phyloP scores from a whole-genome alignment of 2,888 invertebrate genomes.

The Cryptus viduatorius region DNA sequence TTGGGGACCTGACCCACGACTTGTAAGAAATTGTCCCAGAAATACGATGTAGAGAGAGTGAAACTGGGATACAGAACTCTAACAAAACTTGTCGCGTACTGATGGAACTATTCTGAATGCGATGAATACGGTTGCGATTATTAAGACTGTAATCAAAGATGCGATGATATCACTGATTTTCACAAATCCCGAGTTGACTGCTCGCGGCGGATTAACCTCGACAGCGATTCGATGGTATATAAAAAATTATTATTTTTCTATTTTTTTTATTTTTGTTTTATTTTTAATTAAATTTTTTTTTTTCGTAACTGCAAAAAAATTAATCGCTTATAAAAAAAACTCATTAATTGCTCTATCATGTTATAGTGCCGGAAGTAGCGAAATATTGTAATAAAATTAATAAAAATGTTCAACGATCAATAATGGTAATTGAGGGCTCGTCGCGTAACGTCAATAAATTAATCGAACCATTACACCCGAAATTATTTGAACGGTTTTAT shows the following conservation, averaged over 20 bases:
- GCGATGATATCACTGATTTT: no score
- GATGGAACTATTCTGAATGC: conserved; percentile 5
- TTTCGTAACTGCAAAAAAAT: no score
- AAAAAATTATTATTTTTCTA: no score
- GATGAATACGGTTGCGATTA: conserved; percentile 36
- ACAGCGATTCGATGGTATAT: no score
- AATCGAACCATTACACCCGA: neutral
- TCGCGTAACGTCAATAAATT: neutral
- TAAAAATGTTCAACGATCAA: neutral
- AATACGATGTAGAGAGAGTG: neutral
- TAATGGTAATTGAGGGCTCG: neutral
- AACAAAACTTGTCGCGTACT: conserved; percentile 35
- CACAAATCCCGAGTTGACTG: neutral
- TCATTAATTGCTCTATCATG: no score
- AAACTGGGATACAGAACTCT: conserved; percentile 29
- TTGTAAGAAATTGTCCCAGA: conserved; percentile 52
- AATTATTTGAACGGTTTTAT: neutral
- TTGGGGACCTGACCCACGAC: conserved; percentile 32
- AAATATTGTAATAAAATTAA: no score
- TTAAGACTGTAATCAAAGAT: no score
- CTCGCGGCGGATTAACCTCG: neutral
- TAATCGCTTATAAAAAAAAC: no score
- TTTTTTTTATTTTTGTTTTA: no score
- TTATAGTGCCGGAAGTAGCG: neutral
- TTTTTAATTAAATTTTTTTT: no score